Evolutionary conservation across 2,888 invertebrate species (phyloP).

Genomic region (Patella pellucida): DNA sequence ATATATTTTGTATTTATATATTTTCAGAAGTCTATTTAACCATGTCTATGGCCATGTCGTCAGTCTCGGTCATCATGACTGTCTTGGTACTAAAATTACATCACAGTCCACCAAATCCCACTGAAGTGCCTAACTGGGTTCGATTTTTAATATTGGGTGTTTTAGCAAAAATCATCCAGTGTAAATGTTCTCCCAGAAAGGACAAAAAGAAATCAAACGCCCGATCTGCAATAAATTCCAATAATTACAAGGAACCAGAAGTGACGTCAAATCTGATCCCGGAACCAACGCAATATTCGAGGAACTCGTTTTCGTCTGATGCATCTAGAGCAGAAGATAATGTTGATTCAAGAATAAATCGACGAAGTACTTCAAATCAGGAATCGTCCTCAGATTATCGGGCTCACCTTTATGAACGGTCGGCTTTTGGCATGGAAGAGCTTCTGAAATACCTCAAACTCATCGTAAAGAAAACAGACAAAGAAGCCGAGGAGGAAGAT

Average conservation of each 20-base stretch:
- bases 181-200: slow-evolving; percentile 37
- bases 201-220: neutral
- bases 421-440: slow-evolving; percentile 51
- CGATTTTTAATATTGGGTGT: slow-evolving; percentile 31
- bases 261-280: slow-evolving; percentile 13
- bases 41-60: slow-evolving; percentile 54
- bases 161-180: slow-evolving; percentile 45
- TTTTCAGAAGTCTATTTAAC: slow-evolving; percentile 56
- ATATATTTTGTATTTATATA: neutral
- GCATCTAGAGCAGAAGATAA: slow-evolving; percentile 26
- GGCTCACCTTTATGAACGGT: slow-evolving; percentile 31
- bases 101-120: slow-evolving; percentile 46
- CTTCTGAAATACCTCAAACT: slow-evolving; percentile 60
- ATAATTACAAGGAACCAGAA: slow-evolving; percentile 11
- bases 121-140: slow-evolving; percentile 46
- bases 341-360: slow-evolving; percentile 33
- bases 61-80: slow-evolving; percentile 53
- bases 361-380: slow-evolving; percentile 39
- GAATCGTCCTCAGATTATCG: slow-evolving; percentile 37
- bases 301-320: neutral
- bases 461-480: slow-evolving; percentile 61
- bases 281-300: slow-evolving; percentile 10
- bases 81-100: slow-evolving; percentile 53
- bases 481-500: slow-evolving; percentile 56
- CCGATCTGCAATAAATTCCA: slow-evolving; percentile 14